These are phyloP conservation scores for Drosophila dunni DNA, from an alignment of 1,140 invertebrate genomes.

Conservation along the genomic window DNA sequence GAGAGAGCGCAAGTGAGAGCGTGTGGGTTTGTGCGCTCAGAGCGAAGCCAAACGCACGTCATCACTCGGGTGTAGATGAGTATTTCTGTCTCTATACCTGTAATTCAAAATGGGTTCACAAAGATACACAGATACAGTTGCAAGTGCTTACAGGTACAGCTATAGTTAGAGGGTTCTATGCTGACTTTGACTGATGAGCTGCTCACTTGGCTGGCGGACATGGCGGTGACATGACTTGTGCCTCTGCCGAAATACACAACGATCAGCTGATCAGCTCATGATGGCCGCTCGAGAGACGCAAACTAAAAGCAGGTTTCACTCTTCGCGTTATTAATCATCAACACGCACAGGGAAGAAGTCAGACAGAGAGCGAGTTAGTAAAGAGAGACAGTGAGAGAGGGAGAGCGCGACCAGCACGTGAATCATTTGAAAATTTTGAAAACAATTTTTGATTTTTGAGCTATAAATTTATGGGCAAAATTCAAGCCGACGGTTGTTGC, in stretches of 20 bases:
- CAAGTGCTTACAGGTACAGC: conserved; percentile 27
- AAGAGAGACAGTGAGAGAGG: not conserved
- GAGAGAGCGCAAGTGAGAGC: conserved; percentile 16
- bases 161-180: conserved; percentile 26
- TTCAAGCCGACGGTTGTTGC: conserved; percentile 64
- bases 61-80: conserved; percentile 55
- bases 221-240: conserved; percentile 60
- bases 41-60: not conserved
- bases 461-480: conserved; percentile 61
- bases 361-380: not conserved
- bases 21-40: not conserved
- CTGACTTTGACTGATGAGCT: conserved; percentile 40
- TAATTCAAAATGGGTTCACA: conserved; percentile 73
- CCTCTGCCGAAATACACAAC: conserved; percentile 2
- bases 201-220: conserved; percentile 62
- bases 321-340: conserved; percentile 70
- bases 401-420: conserved; percentile 31
- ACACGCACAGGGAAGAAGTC: conserved; percentile 16
- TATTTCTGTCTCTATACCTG: conserved; percentile 33
- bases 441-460: conserved; percentile 64
- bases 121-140: conserved; percentile 20
- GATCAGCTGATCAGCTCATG: conserved; percentile 72
- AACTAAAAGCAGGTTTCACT: conserved; percentile 70
- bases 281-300: conserved; percentile 61
- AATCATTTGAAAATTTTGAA: conserved; percentile 37